Evolutionary conservation across 2,113 vertebrate genomes (phyloP).

Genomic region (Notiomystis cincta): DNA sequence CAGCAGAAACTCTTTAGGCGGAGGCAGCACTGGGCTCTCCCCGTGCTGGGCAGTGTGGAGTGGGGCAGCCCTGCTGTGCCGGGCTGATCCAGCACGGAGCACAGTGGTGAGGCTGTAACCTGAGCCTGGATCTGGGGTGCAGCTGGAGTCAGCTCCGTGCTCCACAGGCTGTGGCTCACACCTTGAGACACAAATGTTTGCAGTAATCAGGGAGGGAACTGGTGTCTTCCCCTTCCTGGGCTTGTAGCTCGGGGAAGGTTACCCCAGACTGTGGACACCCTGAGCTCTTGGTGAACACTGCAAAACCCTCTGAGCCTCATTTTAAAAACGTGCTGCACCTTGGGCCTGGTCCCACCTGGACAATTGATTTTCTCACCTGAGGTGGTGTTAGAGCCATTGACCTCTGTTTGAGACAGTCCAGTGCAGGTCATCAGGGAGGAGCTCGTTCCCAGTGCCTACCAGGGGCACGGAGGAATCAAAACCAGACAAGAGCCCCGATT

Average conservation of each 20-base stretch:
- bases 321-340: accelerated
- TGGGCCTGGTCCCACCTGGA: not conserved
- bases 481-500: accelerated
- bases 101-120: not conserved
- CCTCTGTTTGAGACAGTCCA: not conserved
- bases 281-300: not conserved
- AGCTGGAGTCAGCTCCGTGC: not conserved
- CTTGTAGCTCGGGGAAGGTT: not conserved
- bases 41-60: not conserved
- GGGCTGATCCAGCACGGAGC: not conserved
- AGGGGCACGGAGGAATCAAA: not conserved
- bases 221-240: not conserved
- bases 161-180: not conserved
- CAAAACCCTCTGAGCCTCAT: not conserved
- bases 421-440: not conserved
- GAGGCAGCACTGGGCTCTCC: not conserved
- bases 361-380: not conserved
- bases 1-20: not conserved
- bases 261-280: not conserved
- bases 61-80: not conserved
- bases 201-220: not conserved
- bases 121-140: not conserved
- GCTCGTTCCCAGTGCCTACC: not conserved
- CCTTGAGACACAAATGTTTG: not conserved
- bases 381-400: not conserved